Evolutionary conservation across 2,888 invertebrate genomes (phyloP).

Genomic region (Penaeus monodon): DNA sequence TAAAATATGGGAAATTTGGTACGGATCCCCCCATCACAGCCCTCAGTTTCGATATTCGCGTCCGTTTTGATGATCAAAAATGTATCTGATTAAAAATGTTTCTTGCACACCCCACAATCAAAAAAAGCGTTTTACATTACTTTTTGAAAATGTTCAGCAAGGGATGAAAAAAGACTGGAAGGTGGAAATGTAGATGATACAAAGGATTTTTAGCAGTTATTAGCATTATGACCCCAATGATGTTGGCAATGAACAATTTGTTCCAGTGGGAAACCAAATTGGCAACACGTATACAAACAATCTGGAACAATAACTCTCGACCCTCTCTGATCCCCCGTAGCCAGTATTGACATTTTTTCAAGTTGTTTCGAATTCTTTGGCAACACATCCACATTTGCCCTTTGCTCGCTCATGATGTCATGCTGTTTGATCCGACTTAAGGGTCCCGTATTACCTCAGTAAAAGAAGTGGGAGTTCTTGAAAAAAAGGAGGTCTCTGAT

Average conservation of each 20-base stretch:
- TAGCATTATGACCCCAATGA: no score
- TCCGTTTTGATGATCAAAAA: background rate
- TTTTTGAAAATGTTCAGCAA: background rate
- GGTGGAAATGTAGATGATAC: background rate
- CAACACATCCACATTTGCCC: background rate
- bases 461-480: no score
- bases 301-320: background rate
- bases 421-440: background rate
- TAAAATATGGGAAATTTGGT: background rate
- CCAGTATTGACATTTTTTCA: background rate
- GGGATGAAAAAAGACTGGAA: background rate
- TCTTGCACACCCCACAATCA: slow-evolving; percentile 2
- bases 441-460: background rate
- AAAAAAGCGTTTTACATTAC: slow-evolving; percentile 13
- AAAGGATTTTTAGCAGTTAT: background rate
- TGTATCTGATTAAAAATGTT: background rate
- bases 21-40: slow-evolving; percentile 2
- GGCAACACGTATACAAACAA: background rate
- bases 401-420: slow-evolving; percentile 3
- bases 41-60: background rate
- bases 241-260: background rate
- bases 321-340: slow-evolving; percentile 2
- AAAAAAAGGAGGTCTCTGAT: no score
- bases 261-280: background rate
- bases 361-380: background rate